Conservation (phyloP, 2,888 invertebrate genomes). For the Lepidochitona cinerea region DNA sequence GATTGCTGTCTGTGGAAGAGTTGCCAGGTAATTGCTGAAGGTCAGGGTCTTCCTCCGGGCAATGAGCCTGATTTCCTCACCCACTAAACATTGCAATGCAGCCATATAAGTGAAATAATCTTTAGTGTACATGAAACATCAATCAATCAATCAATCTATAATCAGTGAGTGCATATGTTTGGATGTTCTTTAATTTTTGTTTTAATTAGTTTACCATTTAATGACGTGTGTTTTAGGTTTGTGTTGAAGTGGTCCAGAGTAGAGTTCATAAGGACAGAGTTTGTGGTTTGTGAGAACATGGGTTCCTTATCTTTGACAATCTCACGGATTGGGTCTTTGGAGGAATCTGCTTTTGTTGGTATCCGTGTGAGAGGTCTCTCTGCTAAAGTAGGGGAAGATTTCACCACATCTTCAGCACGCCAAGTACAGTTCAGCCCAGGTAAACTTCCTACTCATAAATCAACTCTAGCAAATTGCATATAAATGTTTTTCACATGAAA, state of each 20-base stretch:
- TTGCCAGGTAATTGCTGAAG: no score
- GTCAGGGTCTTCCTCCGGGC: no score
- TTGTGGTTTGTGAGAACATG: conserved; percentile 68
- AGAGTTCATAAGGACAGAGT: conserved; percentile 53
- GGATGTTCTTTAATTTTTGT: no score
- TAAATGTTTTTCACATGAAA: no score
- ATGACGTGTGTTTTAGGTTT: conserved; percentile 44
- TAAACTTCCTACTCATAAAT: conserved; percentile 21
- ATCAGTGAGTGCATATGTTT: no score
- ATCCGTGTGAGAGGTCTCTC: conserved; percentile 59
- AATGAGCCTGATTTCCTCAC: no score
- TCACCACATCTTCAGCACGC: conserved; percentile 49
- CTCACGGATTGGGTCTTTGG: conserved; percentile 52
- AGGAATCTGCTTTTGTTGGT: conserved; percentile 53
- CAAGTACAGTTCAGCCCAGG: conserved; percentile 67
- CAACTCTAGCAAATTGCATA: background rate
- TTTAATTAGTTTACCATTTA: no score
- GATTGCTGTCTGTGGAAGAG: no score
- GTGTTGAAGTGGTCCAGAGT: conserved; percentile 58
- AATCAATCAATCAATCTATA: no score
- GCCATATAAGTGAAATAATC: no score
- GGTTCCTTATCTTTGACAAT: conserved; percentile 57
- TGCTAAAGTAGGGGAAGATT: conserved; percentile 60
- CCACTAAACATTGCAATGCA: no score
- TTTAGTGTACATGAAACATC: no score